These are phyloP conservation scores for Dreissena polymorpha DNA, from an alignment of 1,140 invertebrate genomes.

Conservation along the genomic window DNA sequence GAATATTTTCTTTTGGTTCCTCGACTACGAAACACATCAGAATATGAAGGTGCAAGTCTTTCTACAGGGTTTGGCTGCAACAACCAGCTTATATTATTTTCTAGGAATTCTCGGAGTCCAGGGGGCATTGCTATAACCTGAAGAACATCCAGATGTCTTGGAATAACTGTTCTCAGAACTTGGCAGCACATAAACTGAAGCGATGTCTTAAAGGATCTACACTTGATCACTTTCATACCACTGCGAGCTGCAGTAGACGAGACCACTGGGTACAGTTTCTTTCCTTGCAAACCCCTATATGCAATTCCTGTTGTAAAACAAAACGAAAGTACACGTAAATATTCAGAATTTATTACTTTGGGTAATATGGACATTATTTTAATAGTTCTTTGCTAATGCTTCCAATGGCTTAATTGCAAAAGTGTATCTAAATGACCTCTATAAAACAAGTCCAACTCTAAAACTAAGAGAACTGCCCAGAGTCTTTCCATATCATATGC, in stretches of 20 bases:
- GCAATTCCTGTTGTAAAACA: conserved; percentile 83
- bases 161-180: conserved; percentile 73
- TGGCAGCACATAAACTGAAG: conserved; percentile 81
- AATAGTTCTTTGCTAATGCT: too few species aligned
- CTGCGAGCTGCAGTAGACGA: conserved; percentile 89
- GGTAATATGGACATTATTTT: too few species aligned
- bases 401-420: too few species aligned
- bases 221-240: conserved; percentile 85
- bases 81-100: conserved; percentile 79
- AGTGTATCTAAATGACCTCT: too few species aligned
- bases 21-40: not conserved
- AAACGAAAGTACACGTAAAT: too few species aligned
- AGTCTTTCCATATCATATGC: too few species aligned
- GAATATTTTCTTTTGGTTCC: conserved; percentile 38
- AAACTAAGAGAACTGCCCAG: too few species aligned
- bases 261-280: conserved; percentile 87
- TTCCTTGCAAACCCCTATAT: conserved; percentile 85
- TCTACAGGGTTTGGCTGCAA: conserved; percentile 68
- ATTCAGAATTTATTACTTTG: too few species aligned
- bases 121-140: conserved; percentile 76
- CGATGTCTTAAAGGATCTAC: conserved; percentile 83
- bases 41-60: conserved; percentile 56
- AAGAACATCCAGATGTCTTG: conserved; percentile 74
- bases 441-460: too few species aligned
- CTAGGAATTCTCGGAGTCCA: conserved; percentile 76